These are phyloP conservation scores for Prosapia bicincta DNA, from an alignment of 2,888 invertebrate species.

Conservation along the genomic window DNA sequence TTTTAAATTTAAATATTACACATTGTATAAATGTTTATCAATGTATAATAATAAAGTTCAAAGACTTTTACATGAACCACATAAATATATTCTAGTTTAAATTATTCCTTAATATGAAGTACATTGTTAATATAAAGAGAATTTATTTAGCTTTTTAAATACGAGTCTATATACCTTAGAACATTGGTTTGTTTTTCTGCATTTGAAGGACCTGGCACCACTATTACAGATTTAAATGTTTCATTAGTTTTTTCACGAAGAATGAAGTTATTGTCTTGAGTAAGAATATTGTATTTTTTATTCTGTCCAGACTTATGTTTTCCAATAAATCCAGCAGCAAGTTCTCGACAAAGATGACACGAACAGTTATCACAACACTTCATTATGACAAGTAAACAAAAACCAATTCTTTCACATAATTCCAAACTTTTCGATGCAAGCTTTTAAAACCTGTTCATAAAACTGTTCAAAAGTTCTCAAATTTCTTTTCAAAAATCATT, in stretches of 20 bases:
- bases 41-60: no score
- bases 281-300: conserved; percentile 10
- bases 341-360: conserved; percentile 71
- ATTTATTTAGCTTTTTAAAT: no score
- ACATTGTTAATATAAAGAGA: no score
- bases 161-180: background rate
- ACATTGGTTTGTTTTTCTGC: background rate
- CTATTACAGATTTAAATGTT: conserved; percentile 35
- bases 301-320: conserved; percentile 13
- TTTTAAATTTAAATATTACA: no score
- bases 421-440: no score
- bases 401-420: background rate
- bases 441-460: no score
- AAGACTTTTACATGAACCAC: no score
- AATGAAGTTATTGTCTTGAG: conserved; percentile 33
- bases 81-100: no score
- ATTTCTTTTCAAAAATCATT: no score
- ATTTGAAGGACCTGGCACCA: conserved; percentile 35
- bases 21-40: no score
- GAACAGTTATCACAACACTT: conserved; percentile 68
- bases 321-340: conserved; percentile 42
- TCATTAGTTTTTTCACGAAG: conserved; percentile 31
- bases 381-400: conserved; percentile 48
- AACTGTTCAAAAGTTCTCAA: no score
- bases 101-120: no score